Conservation (phyloP, 2,888 invertebrate species). For the Metopia argyrocephala region DNA sequence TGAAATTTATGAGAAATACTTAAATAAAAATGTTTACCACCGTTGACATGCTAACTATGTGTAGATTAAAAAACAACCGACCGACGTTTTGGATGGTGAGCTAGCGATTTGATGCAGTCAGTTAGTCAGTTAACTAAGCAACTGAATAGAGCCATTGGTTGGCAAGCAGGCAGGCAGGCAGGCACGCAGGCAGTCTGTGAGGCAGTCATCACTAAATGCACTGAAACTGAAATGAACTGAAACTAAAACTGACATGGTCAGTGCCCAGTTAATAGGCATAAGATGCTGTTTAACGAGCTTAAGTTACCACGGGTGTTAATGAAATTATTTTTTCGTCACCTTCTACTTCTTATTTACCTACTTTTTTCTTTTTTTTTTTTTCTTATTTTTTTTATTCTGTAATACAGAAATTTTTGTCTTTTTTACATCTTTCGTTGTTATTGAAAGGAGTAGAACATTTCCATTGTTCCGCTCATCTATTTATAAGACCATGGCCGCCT, state of each 20-base stretch:
- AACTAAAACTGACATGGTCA: conserved; percentile 57
- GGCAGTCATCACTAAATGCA: conserved; percentile 33
- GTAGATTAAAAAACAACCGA: conserved; percentile 53
- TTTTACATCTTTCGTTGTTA: not conserved
- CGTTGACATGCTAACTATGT: conserved; percentile 62
- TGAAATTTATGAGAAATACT: conserved; percentile 61
- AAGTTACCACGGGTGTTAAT: conserved; percentile 65
- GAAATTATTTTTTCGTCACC: conserved; percentile 68
- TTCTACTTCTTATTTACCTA: conserved; percentile 44
- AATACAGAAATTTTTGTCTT: conserved; percentile 15
- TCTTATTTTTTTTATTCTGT: conserved; percentile 15
- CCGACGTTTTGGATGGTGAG: not conserved
- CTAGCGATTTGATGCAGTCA: conserved; percentile 7
- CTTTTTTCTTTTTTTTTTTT: conserved; percentile 10
- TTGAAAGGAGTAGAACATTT: conserved; percentile 43
- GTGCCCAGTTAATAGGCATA: conserved; percentile 63
- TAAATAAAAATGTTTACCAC: conserved; percentile 59
- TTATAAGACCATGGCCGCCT: not conserved
- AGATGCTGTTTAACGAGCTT: conserved; percentile 64
- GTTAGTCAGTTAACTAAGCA: conserved; percentile 11
- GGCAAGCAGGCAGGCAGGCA: conserved; percentile 19
- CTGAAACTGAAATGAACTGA: conserved; percentile 47
- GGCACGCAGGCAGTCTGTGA: conserved; percentile 9
- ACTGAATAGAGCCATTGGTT: conserved; percentile 12
- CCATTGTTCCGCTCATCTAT: conserved; percentile 32